Evolutionary conservation across 2,797 vertebrate genomes (phyloP), one percentile per base, ranked within the genome.

Genomic region (Onychomys leucogaster): DNA sequence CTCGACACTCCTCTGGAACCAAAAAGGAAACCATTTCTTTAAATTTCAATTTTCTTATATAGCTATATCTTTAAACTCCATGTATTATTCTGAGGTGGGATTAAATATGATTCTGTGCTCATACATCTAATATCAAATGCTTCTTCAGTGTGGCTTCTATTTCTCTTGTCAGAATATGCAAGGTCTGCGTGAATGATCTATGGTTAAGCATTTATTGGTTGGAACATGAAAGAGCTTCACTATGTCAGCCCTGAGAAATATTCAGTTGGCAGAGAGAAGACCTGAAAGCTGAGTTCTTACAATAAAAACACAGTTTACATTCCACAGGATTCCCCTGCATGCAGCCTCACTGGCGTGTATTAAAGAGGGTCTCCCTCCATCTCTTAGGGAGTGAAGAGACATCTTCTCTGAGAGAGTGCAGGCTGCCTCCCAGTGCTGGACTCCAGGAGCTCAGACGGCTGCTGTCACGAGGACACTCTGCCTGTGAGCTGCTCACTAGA

Each of bases 401-500:
- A 8, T 11, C 19, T 41, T 87, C 81, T 77, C 67, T 77, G 63
- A 63, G 61, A 57, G 12, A 34, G 41, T 41, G 23, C 34, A 16
- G 25, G n/a, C 34, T 76, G 69, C 61, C 83, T 94, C n/a, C 23
- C 12, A 49, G 73, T 27, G 27, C 43, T 49, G 76, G 67, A 13
- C n/a, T n/a, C 71, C 29, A 43, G 27, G 43, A 49, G 2, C 63
- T 96, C 12, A 76, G 59, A 73, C 61, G 46, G 75, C 32, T 12
- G 19, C 23, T 41, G 10, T 34, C 84, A n/a, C 46, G 41, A 82
- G 90, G 92, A 95, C 0, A 0, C 71, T 96, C 67, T 80, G 96
- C 92, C 94, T 94, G 88, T 29, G 96, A 98, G 89, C 37, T 6
- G 90, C 73, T 96, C 92, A 96, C 83, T 0, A 2, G 86, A 97